phyloP scores from a whole-genome alignment of 2,113 vertebrate genomes.

The Elaphurus davidianus region DNA sequence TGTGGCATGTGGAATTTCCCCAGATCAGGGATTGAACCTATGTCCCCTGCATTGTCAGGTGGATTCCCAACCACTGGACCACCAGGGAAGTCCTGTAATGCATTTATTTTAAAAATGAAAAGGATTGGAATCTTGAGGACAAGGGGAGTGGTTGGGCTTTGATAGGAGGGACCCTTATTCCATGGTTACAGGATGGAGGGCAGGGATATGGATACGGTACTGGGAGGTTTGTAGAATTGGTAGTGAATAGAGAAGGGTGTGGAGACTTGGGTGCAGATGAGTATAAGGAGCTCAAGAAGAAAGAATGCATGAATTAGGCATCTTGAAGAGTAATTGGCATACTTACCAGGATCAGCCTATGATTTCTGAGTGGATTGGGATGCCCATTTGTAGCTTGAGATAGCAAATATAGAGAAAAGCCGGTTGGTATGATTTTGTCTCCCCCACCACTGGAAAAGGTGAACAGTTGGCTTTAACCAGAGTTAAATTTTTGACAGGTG shows the following conservation, averaged over 20 bases:
- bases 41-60: neutral
- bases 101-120: neutral
- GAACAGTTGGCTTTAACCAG: neutral
- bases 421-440: neutral
- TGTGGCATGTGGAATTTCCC: neutral
- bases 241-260: neutral
- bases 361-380: neutral
- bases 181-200: neutral
- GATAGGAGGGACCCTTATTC: neutral
- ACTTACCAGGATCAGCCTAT: neutral
- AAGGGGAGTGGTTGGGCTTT: neutral
- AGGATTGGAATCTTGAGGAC: neutral
- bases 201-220: neutral
- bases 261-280: neutral
- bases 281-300: neutral
- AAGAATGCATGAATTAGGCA: neutral
- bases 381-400: neutral
- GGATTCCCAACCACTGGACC: neutral
- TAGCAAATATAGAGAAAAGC: neutral
- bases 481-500: neutral
- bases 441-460: neutral
- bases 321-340: neutral
- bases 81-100: neutral
- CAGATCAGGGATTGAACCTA: rapidly evolving
- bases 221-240: neutral